These are phyloP conservation scores for Lottia gigantea DNA, from an alignment of 2,888 invertebrate genomes.

Conservation along the genomic window DNA sequence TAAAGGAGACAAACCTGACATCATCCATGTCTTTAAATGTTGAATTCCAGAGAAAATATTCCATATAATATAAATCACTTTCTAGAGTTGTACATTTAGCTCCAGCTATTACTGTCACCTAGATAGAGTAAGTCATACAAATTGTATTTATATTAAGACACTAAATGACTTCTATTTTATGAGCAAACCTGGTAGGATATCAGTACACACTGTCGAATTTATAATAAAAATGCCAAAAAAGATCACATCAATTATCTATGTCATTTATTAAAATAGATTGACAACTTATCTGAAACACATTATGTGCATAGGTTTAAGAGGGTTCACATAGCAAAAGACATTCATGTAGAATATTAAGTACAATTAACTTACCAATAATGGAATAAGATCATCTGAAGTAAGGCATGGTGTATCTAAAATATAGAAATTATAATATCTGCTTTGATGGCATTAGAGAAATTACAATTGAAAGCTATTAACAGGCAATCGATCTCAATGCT, in stretches of 20 bases:
- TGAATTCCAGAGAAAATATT: conserved; percentile 60
- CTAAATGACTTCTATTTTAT: no score
- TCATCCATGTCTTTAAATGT: conserved; percentile 57
- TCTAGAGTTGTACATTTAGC: conserved; percentile 55
- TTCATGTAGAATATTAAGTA: no score
- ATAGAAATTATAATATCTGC: conserved; percentile 10
- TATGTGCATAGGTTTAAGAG: no score
- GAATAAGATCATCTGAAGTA: conserved; percentile 66
- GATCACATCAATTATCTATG: no score
- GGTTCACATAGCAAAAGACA: no score
- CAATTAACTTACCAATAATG: conserved; percentile 56
- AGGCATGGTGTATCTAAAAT: conserved; percentile 57
- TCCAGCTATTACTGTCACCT: conserved; percentile 61
- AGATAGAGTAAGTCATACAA: conserved; percentile 10
- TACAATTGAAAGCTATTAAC: not conserved
- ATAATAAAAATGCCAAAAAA: no score
- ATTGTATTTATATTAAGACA: no score
- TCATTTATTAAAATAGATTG: no score
- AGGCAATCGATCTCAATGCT: no score
- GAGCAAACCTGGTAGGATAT: no score
- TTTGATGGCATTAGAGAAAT: conserved; percentile 5
- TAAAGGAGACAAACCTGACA: conserved; percentile 44
- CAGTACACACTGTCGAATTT: no score
- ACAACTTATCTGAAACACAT: no score
- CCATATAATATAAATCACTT: conserved; percentile 62